Conservation (phyloP, 2,113 vertebrate species). For the Notarius lentiginosus region DNA sequence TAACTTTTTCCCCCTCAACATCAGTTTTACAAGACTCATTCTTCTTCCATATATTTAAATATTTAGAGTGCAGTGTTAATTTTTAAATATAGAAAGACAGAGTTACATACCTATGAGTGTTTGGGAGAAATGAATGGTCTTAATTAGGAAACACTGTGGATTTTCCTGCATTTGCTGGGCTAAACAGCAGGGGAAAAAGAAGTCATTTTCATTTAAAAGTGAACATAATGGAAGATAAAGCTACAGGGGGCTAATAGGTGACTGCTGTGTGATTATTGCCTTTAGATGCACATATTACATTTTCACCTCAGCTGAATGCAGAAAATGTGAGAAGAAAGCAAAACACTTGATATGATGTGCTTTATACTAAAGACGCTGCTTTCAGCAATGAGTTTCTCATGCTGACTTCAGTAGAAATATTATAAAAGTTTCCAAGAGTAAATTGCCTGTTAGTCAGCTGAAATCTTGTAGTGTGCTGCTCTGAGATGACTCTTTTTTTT, state of each 20-base stretch:
- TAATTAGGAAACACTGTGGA: conserved; percentile 12
- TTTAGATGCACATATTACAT: conserved; percentile 35
- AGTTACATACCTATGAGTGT: neutral
- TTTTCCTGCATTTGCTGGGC: conserved; percentile 8
- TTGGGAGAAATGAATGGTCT: neutral
- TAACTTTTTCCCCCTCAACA: neutral
- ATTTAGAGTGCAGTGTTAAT: neutral
- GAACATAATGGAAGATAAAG: conserved; percentile 12
- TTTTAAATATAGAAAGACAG: conserved; percentile 4
- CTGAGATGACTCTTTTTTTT: neutral
- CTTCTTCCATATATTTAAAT: neutral
- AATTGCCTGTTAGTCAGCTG: conserved; percentile 3
- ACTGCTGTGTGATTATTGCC: conserved; percentile 14
- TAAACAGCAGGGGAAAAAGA: neutral
- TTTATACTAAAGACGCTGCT: conserved; percentile 15
- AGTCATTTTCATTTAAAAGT: conserved; percentile 26
- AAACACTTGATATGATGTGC: conserved; percentile 27
- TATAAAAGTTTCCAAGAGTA: conserved; percentile 11
- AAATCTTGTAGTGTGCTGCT: neutral
- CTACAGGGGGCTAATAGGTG: conserved; percentile 2
- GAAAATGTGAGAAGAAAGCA: neutral
- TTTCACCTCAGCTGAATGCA: conserved; percentile 1
- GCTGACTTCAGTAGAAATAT: conserved; percentile 19
- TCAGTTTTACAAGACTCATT: neutral
- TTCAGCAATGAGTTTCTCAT: conserved; percentile 28